These are phyloP conservation scores for Horisme vitalbata DNA, from an alignment of 2,888 invertebrate species.

Conservation along the genomic window DNA sequence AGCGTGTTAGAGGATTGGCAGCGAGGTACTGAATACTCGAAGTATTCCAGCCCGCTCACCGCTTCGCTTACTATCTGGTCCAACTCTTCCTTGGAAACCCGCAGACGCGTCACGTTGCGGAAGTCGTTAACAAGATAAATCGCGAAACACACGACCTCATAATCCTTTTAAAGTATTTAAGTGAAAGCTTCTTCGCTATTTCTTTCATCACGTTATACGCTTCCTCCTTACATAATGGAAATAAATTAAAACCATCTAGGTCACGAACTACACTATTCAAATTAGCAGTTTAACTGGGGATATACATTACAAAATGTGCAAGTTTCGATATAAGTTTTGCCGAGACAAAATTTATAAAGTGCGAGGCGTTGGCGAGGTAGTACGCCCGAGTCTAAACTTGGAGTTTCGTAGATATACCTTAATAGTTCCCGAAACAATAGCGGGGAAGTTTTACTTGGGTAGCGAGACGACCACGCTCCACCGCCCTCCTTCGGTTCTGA, in stretches of 20 bases:
- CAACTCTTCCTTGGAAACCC: slow-evolving; percentile 30
- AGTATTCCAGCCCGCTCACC: slow-evolving; percentile 22
- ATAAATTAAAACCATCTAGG: slow-evolving; percentile 27
- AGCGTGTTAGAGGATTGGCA: slow-evolving; percentile 49
- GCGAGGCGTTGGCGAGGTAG: slow-evolving; percentile 58
- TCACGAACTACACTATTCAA: slow-evolving; percentile 24
- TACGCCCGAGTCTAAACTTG: slow-evolving; percentile 52
- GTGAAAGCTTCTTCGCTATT: slow-evolving; percentile 49
- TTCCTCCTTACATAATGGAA: slow-evolving; percentile 32
- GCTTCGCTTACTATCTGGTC: slow-evolving; percentile 29
- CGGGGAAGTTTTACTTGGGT: slow-evolving; percentile 53
- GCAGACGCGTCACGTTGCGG: slow-evolving; percentile 60
- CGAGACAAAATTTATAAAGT: slow-evolving; percentile 57
- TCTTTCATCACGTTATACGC: slow-evolving; percentile 40
- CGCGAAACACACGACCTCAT: slow-evolving; percentile 59
- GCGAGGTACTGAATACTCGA: slow-evolving; percentile 11
- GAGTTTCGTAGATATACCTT: slow-evolving; percentile 41
- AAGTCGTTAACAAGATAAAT: slow-evolving; percentile 78
- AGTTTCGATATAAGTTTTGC: slow-evolving; percentile 49
- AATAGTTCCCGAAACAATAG: slow-evolving; percentile 61
- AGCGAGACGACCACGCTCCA: slow-evolving; percentile 31
- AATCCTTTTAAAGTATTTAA: slow-evolving; percentile 66
- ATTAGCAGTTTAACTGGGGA: slow-evolving; percentile 25
- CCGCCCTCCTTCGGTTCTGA: slow-evolving; percentile 31
- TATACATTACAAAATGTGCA: slow-evolving; percentile 38